Conservation (phyloP, 2,888 invertebrate species). For the Drosophila borborema region DNA sequence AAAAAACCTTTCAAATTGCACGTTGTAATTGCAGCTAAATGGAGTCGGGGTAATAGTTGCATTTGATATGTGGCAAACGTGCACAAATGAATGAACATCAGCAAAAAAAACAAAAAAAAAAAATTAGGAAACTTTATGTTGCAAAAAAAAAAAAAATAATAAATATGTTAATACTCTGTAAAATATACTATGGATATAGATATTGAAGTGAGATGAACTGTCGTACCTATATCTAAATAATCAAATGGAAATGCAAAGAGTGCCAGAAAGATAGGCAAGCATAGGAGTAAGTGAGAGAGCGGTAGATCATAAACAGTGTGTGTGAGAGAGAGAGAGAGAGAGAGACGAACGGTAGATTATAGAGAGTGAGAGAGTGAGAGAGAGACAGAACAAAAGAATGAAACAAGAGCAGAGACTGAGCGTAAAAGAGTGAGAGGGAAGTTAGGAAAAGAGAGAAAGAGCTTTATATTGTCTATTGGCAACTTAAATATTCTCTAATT, state of each 20-base stretch:
- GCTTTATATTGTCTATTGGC: neutral
- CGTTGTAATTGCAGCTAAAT: slow-evolving; percentile 7
- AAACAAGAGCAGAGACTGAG: neutral
- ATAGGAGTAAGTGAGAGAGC: too few relatives aligned
- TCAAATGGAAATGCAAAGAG: too few relatives aligned
- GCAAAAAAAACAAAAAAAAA: neutral
- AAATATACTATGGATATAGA: neutral
- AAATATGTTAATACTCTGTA: slow-evolving; percentile 12
- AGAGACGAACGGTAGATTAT: neutral
- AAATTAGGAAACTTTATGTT: neutral
- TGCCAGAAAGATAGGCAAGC: too few relatives aligned
- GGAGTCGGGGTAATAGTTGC: slow-evolving; percentile 17
- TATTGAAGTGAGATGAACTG: too few relatives aligned
- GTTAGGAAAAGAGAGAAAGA: too few relatives aligned
- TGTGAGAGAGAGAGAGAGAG: too few relatives aligned
- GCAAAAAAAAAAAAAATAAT: accelerated
- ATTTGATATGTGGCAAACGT: slow-evolving; percentile 36
- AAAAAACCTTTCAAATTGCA: slow-evolving; percentile 16
- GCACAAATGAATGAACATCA: slow-evolving; percentile 7
- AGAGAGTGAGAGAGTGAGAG: neutral
- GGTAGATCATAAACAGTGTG: too few relatives aligned
- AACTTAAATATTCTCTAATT: neutral
- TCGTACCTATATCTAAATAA: too few relatives aligned
- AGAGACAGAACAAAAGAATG: too few relatives aligned
- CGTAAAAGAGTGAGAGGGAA: neutral